phyloP scores from a whole-genome alignment of 1,140 invertebrate species.

The Drosophila kepulauana region DNA sequence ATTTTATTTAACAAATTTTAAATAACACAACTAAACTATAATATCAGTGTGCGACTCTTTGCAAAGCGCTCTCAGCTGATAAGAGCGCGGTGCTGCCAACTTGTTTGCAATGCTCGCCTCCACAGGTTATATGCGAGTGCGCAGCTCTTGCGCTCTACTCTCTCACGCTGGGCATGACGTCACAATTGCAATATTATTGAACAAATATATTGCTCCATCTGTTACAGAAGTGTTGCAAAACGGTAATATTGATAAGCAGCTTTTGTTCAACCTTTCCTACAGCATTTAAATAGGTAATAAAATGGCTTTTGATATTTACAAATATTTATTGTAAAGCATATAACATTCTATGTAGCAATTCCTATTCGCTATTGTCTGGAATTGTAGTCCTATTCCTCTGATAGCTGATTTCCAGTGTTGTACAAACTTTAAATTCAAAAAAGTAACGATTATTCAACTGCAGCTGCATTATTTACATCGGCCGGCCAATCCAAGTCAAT shows the following conservation, averaged over 20 bases:
- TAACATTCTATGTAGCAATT: background rate
- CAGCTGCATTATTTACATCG: conserved; percentile 71
- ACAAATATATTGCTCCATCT: no score
- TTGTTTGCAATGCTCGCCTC: conserved; percentile 7
- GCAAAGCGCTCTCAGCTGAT: conserved; percentile 55
- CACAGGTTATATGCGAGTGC: conserved; percentile 2
- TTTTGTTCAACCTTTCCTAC: no score
- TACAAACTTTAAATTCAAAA: background rate
- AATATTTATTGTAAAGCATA: background rate
- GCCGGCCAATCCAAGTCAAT: conserved; percentile 90
- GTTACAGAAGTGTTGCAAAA: no score
- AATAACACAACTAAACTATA: conserved; percentile 43
- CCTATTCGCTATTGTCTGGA: background rate
- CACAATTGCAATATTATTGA: conserved; percentile 1
- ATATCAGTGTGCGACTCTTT: conserved; percentile 32
- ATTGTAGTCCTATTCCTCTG: background rate
- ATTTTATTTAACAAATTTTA: conserved; percentile 25
- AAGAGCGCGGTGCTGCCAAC: conserved; percentile 48
- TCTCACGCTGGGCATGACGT: conserved; percentile 14
- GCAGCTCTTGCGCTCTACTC: background rate
- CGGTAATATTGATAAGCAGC: no score
- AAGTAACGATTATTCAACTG: conserved; percentile 29
- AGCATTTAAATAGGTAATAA: no score
- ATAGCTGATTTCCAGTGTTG: conserved; percentile 20
- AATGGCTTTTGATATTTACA: no score